A percentile compares a stretch with the other conserved stretches of the same genome.
Evolutionary conservation across 2,888 invertebrate species (phyloP).

Genomic region (Mellilla xanthometata): DNA sequence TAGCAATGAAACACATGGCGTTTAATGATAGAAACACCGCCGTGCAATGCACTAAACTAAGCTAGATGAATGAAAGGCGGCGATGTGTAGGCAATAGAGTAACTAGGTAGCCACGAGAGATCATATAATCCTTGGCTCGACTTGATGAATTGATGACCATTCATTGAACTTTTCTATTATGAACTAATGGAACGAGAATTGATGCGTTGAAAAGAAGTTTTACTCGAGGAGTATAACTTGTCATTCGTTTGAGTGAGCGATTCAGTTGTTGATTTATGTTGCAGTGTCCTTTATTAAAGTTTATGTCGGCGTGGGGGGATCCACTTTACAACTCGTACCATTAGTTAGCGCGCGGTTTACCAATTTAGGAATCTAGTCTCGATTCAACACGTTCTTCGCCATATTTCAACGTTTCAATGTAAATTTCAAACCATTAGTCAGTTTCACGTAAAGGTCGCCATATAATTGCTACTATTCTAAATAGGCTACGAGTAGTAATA

Average conservation of each 20-base stretch:
- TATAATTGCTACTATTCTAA: background rate
- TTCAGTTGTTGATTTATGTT: slow-evolving; percentile 24
- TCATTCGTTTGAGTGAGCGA: slow-evolving; percentile 15
- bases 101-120: slow-evolving; percentile 15
- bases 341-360: slow-evolving; percentile 39
- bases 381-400: slow-evolving; percentile 26
- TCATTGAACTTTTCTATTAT: slow-evolving; percentile 30
- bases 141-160: slow-evolving; percentile 24
- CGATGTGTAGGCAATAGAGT: slow-evolving; percentile 26
- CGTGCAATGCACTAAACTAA: background rate
- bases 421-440: slow-evolving; percentile 19
- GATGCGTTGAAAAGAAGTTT: slow-evolving; percentile 9
- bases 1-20: no score
- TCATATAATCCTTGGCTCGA: slow-evolving; percentile 24
- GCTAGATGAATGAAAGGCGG: slow-evolving; percentile 29
- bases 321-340: slow-evolving; percentile 38
- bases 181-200: slow-evolving; percentile 9
- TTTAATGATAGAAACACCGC: background rate
- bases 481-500: no score
- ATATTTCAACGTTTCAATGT: slow-evolving; percentile 27
- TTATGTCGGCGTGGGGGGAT: slow-evolving; percentile 50
- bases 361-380: slow-evolving; percentile 50
- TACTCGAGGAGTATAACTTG: slow-evolving; percentile 1
- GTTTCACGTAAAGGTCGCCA: slow-evolving; percentile 25
- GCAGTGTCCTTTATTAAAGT: slow-evolving; percentile 24